phyloP scores from a whole-genome alignment of 2,888 invertebrate species.

The Eupithecia insigniata region DNA sequence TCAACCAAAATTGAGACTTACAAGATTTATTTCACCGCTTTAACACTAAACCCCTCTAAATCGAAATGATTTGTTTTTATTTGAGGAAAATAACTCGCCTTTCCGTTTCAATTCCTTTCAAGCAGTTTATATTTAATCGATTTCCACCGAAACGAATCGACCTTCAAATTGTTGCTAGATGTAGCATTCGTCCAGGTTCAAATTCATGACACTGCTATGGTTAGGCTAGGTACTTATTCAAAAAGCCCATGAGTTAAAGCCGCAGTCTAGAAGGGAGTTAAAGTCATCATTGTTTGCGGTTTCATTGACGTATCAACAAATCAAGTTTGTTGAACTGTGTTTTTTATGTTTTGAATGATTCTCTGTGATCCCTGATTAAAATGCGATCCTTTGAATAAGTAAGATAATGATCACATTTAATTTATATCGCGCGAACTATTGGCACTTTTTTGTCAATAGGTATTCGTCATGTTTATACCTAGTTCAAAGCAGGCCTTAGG shows the following conservation, averaged over 20 bases:
- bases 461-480: too few species aligned
- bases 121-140: conserved; percentile 2
- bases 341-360: background rate
- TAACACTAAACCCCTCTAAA: background rate
- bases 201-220: background rate
- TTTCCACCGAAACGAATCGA: conserved; percentile 9
- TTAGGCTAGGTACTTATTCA: background rate
- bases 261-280: background rate
- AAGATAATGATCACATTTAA: background rate
- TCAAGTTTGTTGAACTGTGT: background rate
- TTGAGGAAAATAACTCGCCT: background rate
- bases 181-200: background rate
- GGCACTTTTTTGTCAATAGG: too few species aligned
- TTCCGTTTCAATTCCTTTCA: conserved; percentile 7
- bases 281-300: background rate
- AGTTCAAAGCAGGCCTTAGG: too few species aligned
- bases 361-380: background rate
- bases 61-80: background rate
- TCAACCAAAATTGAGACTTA: too few species aligned
- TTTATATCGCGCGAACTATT: too few species aligned
- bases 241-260: background rate
- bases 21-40: background rate
- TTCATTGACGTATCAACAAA: background rate
- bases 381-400: background rate
- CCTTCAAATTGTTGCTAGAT: conserved; percentile 1